Evolutionary conservation across 2,797 vertebrate genomes (phyloP).

Genomic region (Perodicticus potto): DNA sequence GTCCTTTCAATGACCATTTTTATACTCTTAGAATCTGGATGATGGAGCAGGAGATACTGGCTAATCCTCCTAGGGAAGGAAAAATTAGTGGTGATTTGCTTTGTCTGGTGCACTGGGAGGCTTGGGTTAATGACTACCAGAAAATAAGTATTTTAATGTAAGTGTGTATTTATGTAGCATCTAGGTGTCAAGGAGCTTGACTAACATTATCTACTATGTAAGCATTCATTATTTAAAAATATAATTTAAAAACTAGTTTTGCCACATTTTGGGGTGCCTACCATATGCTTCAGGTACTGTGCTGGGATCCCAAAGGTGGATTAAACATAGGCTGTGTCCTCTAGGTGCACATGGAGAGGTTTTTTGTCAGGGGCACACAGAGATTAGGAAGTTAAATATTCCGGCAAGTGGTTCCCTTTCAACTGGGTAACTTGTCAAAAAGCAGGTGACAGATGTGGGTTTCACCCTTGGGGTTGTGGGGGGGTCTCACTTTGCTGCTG

Average conservation of each 20-base stretch:
- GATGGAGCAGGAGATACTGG: background rate
- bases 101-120: background rate
- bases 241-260: background rate
- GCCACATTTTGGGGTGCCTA: background rate
- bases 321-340: background rate
- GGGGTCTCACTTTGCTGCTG: background rate
- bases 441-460: background rate
- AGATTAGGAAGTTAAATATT: conserved; percentile 8
- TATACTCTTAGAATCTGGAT: conserved; percentile 1
- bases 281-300: background rate
- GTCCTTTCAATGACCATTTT: background rate
- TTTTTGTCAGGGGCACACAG: background rate
- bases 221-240: conserved; percentile 8
- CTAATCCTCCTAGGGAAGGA: conserved; percentile 26
- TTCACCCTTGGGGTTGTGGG: background rate
- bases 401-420: background rate
- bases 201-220: background rate
- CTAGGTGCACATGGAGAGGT: background rate
- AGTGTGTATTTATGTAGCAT: background rate
- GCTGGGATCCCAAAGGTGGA: background rate
- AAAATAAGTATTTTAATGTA: conserved; percentile 36
- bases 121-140: background rate
- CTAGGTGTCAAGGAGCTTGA: background rate
- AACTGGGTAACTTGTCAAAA: background rate
- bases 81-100: background rate